Evolutionary conservation across 2,797 vertebrate genomes (phyloP).

Genomic region (Oryzias dopingdopingensis): DNA sequence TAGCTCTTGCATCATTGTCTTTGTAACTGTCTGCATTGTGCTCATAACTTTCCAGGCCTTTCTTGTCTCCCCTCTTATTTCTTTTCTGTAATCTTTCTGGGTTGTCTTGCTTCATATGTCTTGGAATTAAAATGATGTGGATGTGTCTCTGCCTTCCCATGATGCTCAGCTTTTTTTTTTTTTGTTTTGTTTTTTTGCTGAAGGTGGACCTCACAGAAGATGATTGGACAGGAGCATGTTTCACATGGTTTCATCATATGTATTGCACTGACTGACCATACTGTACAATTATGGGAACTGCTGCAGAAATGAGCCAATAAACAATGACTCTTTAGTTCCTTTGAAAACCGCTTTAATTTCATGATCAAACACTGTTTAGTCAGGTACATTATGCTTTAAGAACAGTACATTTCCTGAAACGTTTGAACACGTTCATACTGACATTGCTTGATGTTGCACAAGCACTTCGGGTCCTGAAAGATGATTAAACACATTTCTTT

Average conservation of each 20-base stretch:
- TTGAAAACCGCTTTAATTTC: too few species aligned
- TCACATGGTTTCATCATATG: conserved; percentile 50
- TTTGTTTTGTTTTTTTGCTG: conserved; percentile 7
- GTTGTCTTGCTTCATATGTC: conserved; percentile 27
- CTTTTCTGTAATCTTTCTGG: conserved; percentile 35
- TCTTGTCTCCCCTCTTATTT: conserved; percentile 24
- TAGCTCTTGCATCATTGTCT: conserved; percentile 30
- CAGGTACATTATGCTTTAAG: too few species aligned
- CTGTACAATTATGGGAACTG: too few species aligned
- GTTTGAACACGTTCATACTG: too few species aligned
- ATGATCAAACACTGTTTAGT: too few species aligned
- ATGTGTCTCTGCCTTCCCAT: conserved; percentile 13
- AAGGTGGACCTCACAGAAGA: conserved; percentile 17
- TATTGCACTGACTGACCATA: too few species aligned
- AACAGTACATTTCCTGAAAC: too few species aligned
- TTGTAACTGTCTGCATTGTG: conserved; percentile 17
- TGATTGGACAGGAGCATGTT: conserved; percentile 28
- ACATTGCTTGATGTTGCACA: too few species aligned
- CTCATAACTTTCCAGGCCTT: conserved; percentile 31
- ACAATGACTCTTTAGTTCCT: too few species aligned
- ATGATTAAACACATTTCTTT: too few species aligned
- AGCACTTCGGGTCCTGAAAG: too few species aligned
- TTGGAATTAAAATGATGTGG: conserved; percentile 25
- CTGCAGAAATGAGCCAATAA: too few species aligned
- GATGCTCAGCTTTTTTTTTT: conserved; percentile 12